Conservation (phyloP, 1,140 invertebrate species). For the Nasonia giraulti region DNA sequence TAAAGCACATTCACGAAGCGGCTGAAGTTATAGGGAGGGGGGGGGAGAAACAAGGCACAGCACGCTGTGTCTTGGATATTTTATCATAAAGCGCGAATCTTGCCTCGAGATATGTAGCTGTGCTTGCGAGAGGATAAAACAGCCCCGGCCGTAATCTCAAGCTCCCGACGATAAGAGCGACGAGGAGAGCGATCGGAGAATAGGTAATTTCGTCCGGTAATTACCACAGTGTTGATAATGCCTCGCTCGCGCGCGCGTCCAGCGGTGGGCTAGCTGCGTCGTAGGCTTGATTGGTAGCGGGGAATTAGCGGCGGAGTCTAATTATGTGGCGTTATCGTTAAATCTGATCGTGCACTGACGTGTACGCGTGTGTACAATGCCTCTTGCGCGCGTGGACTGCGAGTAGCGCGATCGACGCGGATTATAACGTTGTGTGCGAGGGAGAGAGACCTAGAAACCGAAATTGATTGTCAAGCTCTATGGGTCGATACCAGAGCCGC, state of each 20-base stretch:
- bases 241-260: slow-evolving; percentile 1
- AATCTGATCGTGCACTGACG: slow-evolving; percentile 65
- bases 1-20: slow-evolving; percentile 63
- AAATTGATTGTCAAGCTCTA: slow-evolving; percentile 57
- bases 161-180: slow-evolving; percentile 16
- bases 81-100: not conserved
- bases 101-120: too few relatives aligned
- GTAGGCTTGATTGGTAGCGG: slow-evolving; percentile 64
- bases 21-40: not conserved
- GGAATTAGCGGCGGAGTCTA: slow-evolving; percentile 68
- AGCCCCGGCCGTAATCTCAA: not conserved
- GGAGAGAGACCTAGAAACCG: slow-evolving; percentile 43
- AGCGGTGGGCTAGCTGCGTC: not conserved
- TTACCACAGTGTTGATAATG: slow-evolving; percentile 66
- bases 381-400: slow-evolving; percentile 53
- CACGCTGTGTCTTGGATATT: not conserved
- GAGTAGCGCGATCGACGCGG: not conserved
- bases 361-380: slow-evolving; percentile 54
- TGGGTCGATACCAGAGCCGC: not conserved
- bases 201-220: slow-evolving; percentile 68
- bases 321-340: slow-evolving; percentile 69
- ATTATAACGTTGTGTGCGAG: not conserved
- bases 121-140: too few relatives aligned
- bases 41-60: not conserved
- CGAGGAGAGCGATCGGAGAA: slow-evolving; percentile 57